Percentiles rank a stretch among this genome's conserved stretches.
Evolutionary conservation across 2,113 vertebrate genomes (phyloP).

Genomic region (Alces alces): DNA sequence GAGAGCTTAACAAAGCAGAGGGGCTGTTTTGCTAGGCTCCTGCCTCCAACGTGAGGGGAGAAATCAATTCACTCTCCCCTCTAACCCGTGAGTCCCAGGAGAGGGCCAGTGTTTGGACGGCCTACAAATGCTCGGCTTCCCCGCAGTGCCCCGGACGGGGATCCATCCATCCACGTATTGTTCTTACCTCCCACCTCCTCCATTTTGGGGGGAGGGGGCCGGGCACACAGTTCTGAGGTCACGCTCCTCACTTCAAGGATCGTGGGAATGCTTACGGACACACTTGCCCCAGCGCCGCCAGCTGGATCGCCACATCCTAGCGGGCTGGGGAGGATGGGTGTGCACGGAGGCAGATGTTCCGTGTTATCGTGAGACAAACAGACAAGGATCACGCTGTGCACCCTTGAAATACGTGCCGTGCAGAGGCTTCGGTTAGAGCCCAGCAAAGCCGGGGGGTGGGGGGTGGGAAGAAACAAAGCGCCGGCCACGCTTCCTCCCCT

Average conservation of each 20-base stretch:
- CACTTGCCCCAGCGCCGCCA: constrained; percentile 45
- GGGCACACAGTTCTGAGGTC: constrained; percentile 50
- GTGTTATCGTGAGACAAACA: neutral
- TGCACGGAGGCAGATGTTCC: neutral
- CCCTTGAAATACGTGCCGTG: neutral
- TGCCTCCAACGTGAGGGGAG: neutral
- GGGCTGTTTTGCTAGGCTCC: constrained; percentile 9
- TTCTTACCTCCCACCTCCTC: constrained; percentile 64
- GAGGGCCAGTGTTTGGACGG: neutral
- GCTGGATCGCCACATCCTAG: constrained; percentile 56
- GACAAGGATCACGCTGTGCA: neutral
- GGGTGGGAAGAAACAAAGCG: neutral
- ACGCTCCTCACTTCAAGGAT: constrained; percentile 42
- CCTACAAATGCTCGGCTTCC: neutral
- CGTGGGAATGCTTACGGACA: constrained; percentile 60
- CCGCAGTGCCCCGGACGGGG: constrained; percentile 33
- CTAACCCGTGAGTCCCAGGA: neutral
- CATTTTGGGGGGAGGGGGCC: neutral
- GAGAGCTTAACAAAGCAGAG: neutral
- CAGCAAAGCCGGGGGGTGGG: neutral
- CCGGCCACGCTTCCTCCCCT: neutral
- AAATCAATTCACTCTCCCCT: constrained; percentile 29
- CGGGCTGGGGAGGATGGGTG: neutral
- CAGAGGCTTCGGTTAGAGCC: neutral
- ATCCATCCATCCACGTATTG: constrained; percentile 25